These are phyloP conservation scores for Sebastes elongatus DNA, from an alignment of 2,797 vertebrate species.

Conservation along the genomic window DNA sequence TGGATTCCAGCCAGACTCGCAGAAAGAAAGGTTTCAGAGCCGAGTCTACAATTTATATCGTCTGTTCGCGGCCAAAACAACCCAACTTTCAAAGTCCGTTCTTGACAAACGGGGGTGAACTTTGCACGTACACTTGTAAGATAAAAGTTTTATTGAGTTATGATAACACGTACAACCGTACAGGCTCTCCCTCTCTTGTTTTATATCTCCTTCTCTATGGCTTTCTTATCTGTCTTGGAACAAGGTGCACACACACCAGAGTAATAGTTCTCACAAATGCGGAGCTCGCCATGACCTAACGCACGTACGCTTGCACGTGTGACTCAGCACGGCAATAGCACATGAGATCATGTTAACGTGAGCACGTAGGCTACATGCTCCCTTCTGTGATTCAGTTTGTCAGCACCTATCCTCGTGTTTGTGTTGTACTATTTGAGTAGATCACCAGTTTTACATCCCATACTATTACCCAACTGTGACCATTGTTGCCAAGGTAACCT, in stretches of 20 bases:
- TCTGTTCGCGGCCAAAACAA: constrained; percentile 28
- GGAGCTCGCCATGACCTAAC: constrained; percentile 22
- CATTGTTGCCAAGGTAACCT: constrained; percentile 57
- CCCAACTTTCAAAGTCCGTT: constrained; percentile 37
- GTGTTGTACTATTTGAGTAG: not conserved
- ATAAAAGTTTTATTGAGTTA: constrained; percentile 69
- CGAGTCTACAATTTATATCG: constrained; percentile 6
- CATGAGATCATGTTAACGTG: not conserved
- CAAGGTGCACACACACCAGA: constrained; percentile 34
- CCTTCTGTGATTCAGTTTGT: not conserved
- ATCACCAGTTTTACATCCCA: constrained; percentile 23
- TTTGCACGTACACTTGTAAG: constrained; percentile 52
- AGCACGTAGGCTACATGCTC: not conserved
- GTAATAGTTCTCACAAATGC: not conserved
- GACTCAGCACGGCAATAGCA: not conserved
- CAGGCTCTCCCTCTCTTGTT: constrained; percentile 22
- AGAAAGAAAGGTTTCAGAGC: constrained; percentile 32
- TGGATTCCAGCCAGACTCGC: constrained; percentile 33
- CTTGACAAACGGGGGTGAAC: constrained; percentile 57
- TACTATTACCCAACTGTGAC: constrained; percentile 34
- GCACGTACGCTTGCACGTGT: constrained; percentile 60
- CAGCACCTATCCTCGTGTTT: not conserved
- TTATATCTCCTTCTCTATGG: constrained; percentile 30
- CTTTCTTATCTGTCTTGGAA: constrained; percentile 55
- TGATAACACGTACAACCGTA: constrained; percentile 41